phyloP scores from a whole-genome alignment of 2,113 vertebrate species.

The Cervus canadensis region DNA sequence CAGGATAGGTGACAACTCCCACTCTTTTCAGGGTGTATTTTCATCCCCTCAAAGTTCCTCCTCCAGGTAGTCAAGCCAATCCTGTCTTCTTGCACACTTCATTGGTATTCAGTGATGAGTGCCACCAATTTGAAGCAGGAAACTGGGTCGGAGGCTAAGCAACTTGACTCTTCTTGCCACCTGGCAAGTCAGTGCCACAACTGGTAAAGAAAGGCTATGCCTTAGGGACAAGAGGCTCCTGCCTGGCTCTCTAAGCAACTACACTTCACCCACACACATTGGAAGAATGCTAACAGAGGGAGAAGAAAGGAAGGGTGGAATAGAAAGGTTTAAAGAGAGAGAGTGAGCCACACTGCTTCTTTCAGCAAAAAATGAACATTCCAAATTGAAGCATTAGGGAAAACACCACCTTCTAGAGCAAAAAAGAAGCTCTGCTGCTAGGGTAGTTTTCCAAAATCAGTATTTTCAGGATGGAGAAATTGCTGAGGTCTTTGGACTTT shows the following conservation, averaged over 20 bases:
- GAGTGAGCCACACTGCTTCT: constrained; percentile 22
- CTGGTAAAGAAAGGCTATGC: constrained; percentile 44
- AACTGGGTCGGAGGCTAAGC: constrained; percentile 47
- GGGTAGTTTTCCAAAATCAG: constrained; percentile 27
- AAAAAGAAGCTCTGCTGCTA: constrained; percentile 33
- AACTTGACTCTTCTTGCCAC: constrained; percentile 49
- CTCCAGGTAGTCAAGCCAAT: constrained; percentile 33
- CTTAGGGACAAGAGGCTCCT: constrained; percentile 45
- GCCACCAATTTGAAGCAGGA: constrained; percentile 41
- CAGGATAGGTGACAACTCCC: background rate
- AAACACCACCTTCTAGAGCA: constrained; percentile 35
- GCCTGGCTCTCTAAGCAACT: constrained; percentile 62
- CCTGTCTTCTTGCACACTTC: constrained; percentile 4
- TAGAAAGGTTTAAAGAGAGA: constrained; percentile 19
- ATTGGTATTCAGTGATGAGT: constrained; percentile 52
- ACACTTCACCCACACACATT: constrained; percentile 50
- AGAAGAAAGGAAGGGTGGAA: constrained; percentile 46
- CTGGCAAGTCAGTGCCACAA: constrained; percentile 40
- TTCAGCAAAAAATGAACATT: constrained; percentile 27
- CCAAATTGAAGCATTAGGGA: constrained; percentile 29
- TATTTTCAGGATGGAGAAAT: constrained; percentile 39
- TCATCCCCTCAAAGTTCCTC: constrained; percentile 21
- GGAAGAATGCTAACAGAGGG: constrained; percentile 45
- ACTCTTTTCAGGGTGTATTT: background rate
- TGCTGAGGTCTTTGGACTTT: constrained; percentile 36